Percentiles rank a stretch among this genome's conserved stretches.
phyloP scores from a whole-genome alignment of 2,113 vertebrate genomes.

The Notiomystis cincta region DNA sequence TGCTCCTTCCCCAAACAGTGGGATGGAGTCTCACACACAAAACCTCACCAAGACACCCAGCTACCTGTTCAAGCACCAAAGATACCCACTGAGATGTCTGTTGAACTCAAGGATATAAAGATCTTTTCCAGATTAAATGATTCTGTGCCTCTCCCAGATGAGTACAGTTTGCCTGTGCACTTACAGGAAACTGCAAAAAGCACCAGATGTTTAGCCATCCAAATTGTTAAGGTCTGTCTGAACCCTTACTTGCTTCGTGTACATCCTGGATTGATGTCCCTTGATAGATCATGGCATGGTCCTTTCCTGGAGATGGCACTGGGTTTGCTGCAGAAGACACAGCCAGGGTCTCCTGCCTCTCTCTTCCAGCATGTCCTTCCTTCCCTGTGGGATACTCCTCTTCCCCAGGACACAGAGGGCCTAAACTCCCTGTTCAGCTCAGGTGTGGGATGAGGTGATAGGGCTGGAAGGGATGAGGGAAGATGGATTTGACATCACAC shows the following conservation, averaged over 20 bases:
- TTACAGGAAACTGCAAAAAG: neutral
- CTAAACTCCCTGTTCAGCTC: neutral
- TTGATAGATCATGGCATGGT: neutral
- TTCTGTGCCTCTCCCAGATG: neutral
- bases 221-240: neutral
- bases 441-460: neutral
- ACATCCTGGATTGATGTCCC: neutral
- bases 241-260: neutral
- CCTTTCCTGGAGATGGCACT: neutral
- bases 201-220: neutral
- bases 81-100: neutral
- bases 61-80: neutral
- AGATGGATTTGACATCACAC: neutral
- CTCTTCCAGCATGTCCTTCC: neutral
- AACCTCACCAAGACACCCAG: neutral
- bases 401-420: neutral
- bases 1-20: neutral
- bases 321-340: neutral
- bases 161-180: neutral
- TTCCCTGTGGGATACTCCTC: neutral
- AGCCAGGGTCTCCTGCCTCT: neutral
- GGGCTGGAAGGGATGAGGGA: neutral
- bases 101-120: rapidly evolving
- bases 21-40: neutral
- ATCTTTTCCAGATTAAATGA: neutral